Conservation (phyloP, 2,113 vertebrate species). For the Nibea coibor region DNA sequence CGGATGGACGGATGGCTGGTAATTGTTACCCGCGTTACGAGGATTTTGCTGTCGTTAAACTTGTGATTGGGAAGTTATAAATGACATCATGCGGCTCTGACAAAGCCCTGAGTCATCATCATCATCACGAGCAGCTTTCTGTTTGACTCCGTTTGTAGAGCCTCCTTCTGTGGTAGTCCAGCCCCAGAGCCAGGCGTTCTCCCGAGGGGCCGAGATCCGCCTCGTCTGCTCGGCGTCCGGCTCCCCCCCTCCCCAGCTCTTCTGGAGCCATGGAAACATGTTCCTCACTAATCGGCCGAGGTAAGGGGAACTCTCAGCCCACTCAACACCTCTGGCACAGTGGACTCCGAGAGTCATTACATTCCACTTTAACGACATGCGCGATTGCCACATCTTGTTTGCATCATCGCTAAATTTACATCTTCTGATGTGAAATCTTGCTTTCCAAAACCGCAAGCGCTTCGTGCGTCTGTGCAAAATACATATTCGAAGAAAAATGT, state of each 20-base stretch:
- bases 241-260: slow-evolving; percentile 82
- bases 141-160: slow-evolving; percentile 78
- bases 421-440: slow-evolving; percentile 11
- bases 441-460: slow-evolving; percentile 30
- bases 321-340: slow-evolving; percentile 72
- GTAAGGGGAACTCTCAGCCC: slow-evolving; percentile 74
- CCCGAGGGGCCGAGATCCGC: slow-evolving; percentile 85
- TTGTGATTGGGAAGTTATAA: slow-evolving; percentile 49
- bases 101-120: slow-evolving; percentile 51
- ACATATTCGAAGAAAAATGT: slow-evolving; percentile 38
- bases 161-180: slow-evolving; percentile 86
- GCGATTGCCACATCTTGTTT: slow-evolving; percentile 63
- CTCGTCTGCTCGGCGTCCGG: slow-evolving; percentile 88
- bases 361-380: slow-evolving; percentile 60
- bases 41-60: slow-evolving; percentile 47
- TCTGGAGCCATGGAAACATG: slow-evolving; percentile 88
- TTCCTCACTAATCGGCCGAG: slow-evolving; percentile 79
- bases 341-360: slow-evolving; percentile 56
- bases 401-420: slow-evolving; percentile 42
- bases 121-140: slow-evolving; percentile 7
- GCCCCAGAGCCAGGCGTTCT: slow-evolving; percentile 81
- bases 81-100: slow-evolving; percentile 62
- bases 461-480: slow-evolving; percentile 31
- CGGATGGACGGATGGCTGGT: slow-evolving; percentile 5
- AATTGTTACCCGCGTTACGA: slow-evolving; percentile 35